Evolutionary conservation across 2,113 vertebrate genomes (phyloP).

Genomic region (Silurus meridionalis): DNA sequence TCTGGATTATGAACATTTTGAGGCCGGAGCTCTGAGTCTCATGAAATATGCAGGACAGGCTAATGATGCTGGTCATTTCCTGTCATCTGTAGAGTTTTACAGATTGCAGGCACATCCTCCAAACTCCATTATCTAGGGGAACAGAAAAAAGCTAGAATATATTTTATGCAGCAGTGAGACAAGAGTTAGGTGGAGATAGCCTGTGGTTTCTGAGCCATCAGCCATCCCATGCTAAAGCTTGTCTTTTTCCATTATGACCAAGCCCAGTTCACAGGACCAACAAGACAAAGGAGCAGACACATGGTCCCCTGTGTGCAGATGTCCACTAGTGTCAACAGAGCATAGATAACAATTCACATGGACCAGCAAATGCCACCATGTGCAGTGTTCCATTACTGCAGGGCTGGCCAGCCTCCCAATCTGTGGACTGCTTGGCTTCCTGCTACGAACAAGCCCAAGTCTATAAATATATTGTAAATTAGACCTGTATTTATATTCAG

Average conservation of each 20-base stretch:
- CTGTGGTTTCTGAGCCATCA: neutral
- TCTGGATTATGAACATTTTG: conserved; percentile 15
- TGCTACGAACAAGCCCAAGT: neutral
- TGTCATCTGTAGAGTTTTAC: conserved; percentile 41
- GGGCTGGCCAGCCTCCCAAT: conserved; percentile 71
- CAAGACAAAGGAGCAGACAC: conserved; percentile 27
- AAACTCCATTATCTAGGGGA: conserved; percentile 32
- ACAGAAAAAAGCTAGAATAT: neutral
- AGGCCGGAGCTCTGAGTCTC: conserved; percentile 31
- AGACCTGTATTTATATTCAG: neutral
- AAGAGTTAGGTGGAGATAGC: neutral
- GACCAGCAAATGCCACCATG: conserved; percentile 66
- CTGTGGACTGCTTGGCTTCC: conserved; percentile 41
- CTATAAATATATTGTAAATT: neutral
- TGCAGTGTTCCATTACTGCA: conserved; percentile 67
- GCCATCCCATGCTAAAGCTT: neutral
- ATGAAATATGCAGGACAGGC: conserved; percentile 51
- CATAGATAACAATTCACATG: conserved; percentile 56
- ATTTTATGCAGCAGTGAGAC: conserved; percentile 12
- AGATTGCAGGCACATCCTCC: conserved; percentile 41
- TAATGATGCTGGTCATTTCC: conserved; percentile 50
- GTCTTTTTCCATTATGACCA: neutral
- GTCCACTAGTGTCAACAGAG: conserved; percentile 53
- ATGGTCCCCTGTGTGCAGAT: conserved; percentile 10
- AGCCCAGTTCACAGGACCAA: neutral